phyloP scores from a whole-genome alignment of 2,888 invertebrate species.

The Neoscelio sp. region DNA sequence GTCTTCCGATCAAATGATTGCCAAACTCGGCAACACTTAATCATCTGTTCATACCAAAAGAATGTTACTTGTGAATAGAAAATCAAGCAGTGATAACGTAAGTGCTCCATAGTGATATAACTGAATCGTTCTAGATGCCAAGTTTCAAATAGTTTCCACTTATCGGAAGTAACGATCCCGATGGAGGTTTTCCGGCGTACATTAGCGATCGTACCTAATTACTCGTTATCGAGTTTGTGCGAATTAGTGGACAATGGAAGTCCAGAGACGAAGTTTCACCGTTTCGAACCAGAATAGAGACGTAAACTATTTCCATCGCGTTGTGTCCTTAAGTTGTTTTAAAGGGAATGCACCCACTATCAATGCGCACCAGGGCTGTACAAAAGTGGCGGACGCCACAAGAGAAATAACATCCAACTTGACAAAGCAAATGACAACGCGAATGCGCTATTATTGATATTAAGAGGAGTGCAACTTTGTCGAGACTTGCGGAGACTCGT shows the following conservation, averaged over 20 bases:
- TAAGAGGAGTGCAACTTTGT: constrained; percentile 65
- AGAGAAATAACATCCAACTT: constrained; percentile 53
- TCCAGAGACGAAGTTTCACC: constrained; percentile 60
- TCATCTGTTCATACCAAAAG: constrained; percentile 39
- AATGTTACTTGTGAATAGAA: constrained; percentile 51
- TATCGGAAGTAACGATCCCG: constrained; percentile 69
- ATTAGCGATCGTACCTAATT: constrained; percentile 74
- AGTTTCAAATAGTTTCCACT: constrained; percentile 69
- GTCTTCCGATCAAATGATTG: constrained; percentile 27
- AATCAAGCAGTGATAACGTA: constrained; percentile 48
- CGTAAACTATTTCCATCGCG: constrained; percentile 68
- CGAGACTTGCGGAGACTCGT: constrained; percentile 63
- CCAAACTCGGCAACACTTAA: constrained; percentile 31
- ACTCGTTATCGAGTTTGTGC: constrained; percentile 75
- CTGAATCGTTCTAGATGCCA: constrained; percentile 53
- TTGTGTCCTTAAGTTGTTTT: constrained; percentile 63
- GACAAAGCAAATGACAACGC: constrained; percentile 63
- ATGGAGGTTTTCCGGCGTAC: constrained; percentile 69
- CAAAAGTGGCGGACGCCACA: background rate
- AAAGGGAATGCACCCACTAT: constrained; percentile 64
- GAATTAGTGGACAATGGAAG: constrained; percentile 75
- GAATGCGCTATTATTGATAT: constrained; percentile 66
- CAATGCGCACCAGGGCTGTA: constrained; percentile 1
- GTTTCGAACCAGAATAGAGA: constrained; percentile 60
- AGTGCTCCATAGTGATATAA: constrained; percentile 46